A percentile compares a stretch with the other conserved stretches of the same genome.
Evolutionary conservation across 2,113 vertebrate genomes (phyloP).

Genomic region (Mystacornis crossleyi): DNA sequence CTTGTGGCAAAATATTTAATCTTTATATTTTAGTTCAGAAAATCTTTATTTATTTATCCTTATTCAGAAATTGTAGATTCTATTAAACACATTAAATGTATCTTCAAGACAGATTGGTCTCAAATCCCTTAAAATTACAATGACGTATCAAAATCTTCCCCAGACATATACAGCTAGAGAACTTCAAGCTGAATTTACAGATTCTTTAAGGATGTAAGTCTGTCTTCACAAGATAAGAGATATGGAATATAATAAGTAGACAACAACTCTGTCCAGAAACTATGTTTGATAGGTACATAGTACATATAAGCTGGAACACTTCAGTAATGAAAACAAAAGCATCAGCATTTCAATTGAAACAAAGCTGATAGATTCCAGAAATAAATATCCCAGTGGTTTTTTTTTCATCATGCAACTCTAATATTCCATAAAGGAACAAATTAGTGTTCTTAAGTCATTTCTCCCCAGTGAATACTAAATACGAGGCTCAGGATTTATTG

Average conservation of each 20-base stretch:
- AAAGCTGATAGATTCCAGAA: background rate
- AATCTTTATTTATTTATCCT: background rate
- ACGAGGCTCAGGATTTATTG: background rate
- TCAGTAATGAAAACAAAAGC: background rate
- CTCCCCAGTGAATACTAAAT: background rate
- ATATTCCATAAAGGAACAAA: constrained; percentile 20
- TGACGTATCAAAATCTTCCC: background rate
- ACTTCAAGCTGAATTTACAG: background rate
- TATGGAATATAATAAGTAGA: background rate
- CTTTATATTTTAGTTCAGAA: background rate
- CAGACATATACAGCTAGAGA: background rate
- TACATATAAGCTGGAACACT: background rate
- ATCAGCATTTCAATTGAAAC: background rate
- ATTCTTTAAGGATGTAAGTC: background rate
- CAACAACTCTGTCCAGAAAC: background rate
- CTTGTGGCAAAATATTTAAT: background rate
- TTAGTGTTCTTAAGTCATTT: background rate
- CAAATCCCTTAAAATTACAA: background rate
- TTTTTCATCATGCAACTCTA: background rate
- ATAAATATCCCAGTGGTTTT: background rate
- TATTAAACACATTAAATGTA: background rate
- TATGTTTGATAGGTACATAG: background rate
- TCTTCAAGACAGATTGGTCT: background rate
- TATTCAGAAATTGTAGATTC: background rate
- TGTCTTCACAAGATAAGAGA: background rate